Base-by-base conservation (phyloP, 1,140 invertebrate species). In the Drosophila pallidifrons region DNA sequence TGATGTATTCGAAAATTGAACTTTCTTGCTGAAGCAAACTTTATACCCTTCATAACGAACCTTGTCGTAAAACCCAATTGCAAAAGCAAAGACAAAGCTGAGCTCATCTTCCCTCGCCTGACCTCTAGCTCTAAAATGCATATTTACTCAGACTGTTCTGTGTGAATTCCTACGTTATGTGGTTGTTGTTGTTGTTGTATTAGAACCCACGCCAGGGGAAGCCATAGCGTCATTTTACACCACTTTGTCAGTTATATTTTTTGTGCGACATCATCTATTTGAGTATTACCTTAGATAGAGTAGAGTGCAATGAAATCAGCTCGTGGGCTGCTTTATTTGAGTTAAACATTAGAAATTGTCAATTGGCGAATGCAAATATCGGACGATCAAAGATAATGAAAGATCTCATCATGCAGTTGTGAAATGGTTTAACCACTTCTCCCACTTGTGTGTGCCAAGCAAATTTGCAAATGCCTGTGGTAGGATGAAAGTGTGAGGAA, bases 301-400 rank as follows among this genome's bases (percentile, higher is more conserved):
- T 11, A 46, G 11, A 59, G 16, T 51, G 45, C 54, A 47, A 38
- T 41, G 8, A 67, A 47, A 15, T 7, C 65, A 6, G 11, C 20
- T 10, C 5, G 28, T 11, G 32, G 20, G 8, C 11, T 8, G n/a
- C 11, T 45, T 57, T 85, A 63, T 86, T 85, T 81, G 71, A 54
- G 20, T 43, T 68, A 59, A 43, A 25, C 59, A 86, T 86, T 87
- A 73, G 75, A 86, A 82, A 79, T 73, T 70, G 25, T 63, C 64
- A 59, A 70, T 41, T 10, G 41, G 52, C 20, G 35, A 54, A 28
- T 46, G 73, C 13, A 67, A 78, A 59, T 70, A 75, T 78, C 64
- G 63, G 46, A 8, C 15, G 41, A 79, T 77, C 13, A 83, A 76
- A 67, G 70, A 47, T 41, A 45, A 52, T 46, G 10, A 54, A 47